Conservation (phyloP, 2,113 vertebrate genomes). For the Xyliphius kryptos region DNA sequence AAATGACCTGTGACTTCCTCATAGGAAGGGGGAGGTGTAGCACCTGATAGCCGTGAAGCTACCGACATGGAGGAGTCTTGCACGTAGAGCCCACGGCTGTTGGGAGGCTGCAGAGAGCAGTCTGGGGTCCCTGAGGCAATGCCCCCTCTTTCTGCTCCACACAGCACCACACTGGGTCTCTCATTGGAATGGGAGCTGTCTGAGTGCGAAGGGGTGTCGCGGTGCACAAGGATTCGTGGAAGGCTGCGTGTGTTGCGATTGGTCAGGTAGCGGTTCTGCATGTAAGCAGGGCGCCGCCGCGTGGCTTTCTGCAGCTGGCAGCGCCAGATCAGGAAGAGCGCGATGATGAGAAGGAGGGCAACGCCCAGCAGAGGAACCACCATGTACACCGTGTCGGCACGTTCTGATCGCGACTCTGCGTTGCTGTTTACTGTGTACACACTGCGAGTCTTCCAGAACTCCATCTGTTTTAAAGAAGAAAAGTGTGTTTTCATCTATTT, state of each 20-base stretch:
- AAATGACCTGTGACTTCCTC: constrained; percentile 82
- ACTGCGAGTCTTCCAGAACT: constrained; percentile 79
- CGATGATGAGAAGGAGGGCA: constrained; percentile 79
- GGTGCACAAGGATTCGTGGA: constrained; percentile 77
- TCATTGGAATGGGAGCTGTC: constrained; percentile 52
- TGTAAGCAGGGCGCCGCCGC: constrained; percentile 75
- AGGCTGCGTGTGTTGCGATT: constrained; percentile 72
- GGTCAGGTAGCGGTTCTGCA: constrained; percentile 76
- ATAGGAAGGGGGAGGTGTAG: constrained; percentile 80
- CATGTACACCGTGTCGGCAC: constrained; percentile 77
- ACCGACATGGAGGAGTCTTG: constrained; percentile 65
- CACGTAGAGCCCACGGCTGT: constrained; percentile 63
- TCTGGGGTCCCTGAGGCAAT: constrained; percentile 30
- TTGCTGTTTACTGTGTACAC: constrained; percentile 73
- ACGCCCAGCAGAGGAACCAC: constrained; percentile 78
- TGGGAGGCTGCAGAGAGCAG: constrained; percentile 53
- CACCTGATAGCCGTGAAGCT: constrained; percentile 74
- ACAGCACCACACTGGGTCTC: constrained; percentile 46
- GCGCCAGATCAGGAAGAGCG: constrained; percentile 86
- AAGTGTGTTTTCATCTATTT: neutral
- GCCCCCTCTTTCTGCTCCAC: constrained; percentile 31
- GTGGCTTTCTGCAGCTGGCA: constrained; percentile 85
- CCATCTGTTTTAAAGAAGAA: constrained; percentile 66
- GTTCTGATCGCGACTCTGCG: constrained; percentile 57
- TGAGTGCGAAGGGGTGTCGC: constrained; percentile 60